Conservation (phyloP, 2,888 invertebrate species). For the Theretra japonica region DNA sequence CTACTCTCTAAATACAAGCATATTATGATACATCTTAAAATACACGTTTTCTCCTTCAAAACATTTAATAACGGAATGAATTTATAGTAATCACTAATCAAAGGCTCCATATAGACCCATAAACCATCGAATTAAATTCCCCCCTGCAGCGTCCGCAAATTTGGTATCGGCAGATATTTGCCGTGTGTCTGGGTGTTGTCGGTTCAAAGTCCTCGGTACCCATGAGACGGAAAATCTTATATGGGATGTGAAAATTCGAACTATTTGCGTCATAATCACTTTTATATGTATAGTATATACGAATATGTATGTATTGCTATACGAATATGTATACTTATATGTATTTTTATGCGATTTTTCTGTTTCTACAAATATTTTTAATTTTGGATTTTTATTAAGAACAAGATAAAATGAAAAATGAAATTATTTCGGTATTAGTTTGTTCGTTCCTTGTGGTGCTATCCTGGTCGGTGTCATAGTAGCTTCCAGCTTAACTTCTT, state of each 20-base stretch:
- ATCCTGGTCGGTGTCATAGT: too few relatives aligned
- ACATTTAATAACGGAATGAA: neutral
- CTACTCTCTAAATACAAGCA: too few relatives aligned
- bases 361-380: too few relatives aligned
- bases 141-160: neutral
- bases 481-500: too few relatives aligned
- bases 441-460: too few relatives aligned
- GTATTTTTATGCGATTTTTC: neutral
- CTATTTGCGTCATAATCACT: neutral
- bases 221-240: neutral
- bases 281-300: too few relatives aligned
- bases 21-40: too few relatives aligned
- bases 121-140: neutral
- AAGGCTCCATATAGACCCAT: neutral
- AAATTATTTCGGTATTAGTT: too few relatives aligned
- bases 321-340: too few relatives aligned
- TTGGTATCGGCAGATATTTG: neutral
- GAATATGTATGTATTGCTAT: too few relatives aligned
- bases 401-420: too few relatives aligned
- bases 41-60: neutral
- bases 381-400: too few relatives aligned
- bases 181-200: neutral
- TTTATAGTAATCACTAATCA: neutral
- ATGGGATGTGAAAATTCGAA: neutral
- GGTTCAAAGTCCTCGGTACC: constrained; percentile 1